Base-by-base conservation (phyloP, 2,113 vertebrate genomes). In the Nesoenas mayeri region DNA sequence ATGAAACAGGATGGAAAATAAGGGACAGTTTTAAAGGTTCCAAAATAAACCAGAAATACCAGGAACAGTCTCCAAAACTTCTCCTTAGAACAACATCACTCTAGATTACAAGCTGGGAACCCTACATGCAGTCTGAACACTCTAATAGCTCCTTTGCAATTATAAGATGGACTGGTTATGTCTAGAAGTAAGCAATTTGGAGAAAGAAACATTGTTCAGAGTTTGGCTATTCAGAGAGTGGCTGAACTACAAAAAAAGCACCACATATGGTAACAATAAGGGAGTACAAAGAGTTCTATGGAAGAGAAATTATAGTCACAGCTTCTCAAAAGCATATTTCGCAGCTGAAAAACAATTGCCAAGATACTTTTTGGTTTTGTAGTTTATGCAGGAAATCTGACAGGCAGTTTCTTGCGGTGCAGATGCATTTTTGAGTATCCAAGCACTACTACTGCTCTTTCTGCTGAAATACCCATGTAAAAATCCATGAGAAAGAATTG, bases 241-340 rank as follows among this genome's bases (percentile, higher is more conserved):
- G 62, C 42, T 92, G n/a, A 85, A 70, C 36, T 70, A 91, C 62
- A 47, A 88, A 47, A 86, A 88, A 70, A 56, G 12, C 1, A 8
- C 31, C 0, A 0, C 95, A 94, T 96, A 93, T 90, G 93, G 91
- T 88, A 96, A 85, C 89, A 94, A 96, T 96, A 96, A 94, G n/a
- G 54, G 40, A 80, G 36, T 70, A 96, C 89, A 96, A 89, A 96
- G 71, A 91, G 47, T 42, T 85, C 71, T 91, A 2, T 36, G 60
- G 40, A 91, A 91, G 79, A 95, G 95, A 95, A 94, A 94, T 54
- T 88, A 94, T 11, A 88, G 91, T 58, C 71, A 78, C 73, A 79
- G 86, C 31, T 89, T 96, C 89, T 88, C 79, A 90, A 89, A 95
- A 94, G 62, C 42, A 12, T 82, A 81, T 83, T 85, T 93, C 90